phyloP scores from a whole-genome alignment of 2,888 invertebrate genomes.

The Euphydryas editha region DNA sequence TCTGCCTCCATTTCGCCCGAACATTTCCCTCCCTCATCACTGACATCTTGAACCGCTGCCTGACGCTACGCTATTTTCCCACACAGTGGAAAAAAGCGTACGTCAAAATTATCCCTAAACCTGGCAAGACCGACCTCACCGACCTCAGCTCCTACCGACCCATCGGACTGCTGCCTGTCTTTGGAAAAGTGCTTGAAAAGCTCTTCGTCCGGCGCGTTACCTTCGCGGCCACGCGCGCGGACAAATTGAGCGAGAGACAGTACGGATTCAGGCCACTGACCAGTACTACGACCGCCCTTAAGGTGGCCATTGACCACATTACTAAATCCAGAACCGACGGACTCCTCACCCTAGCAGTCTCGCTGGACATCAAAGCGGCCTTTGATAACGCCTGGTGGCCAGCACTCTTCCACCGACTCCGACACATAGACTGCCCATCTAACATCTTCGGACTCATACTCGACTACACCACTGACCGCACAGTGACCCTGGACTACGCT shows the following conservation, averaged over 20 bases:
- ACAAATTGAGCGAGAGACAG: not conserved
- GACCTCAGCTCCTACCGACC: too few species aligned
- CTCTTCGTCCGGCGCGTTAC: slow-evolving; percentile 7
- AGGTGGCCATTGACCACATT: too few species aligned
- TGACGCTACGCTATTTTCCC: slow-evolving; percentile 34
- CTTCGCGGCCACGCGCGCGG: not conserved
- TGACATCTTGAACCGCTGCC: slow-evolving; percentile 13
- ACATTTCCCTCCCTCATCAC: not conserved
- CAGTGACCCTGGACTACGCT: slow-evolving; percentile 30
- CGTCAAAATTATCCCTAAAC: slow-evolving; percentile 36
- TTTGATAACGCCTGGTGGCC: too few species aligned
- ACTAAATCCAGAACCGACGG: too few species aligned
- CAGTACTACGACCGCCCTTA: too few species aligned
- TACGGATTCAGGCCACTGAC: slow-evolving; percentile 13
- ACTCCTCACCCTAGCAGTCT: too few species aligned
- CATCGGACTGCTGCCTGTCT: too few species aligned
- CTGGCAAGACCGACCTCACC: too few species aligned
- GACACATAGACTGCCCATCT: slow-evolving; percentile 31
- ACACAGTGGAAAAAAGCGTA: slow-evolving; percentile 36
- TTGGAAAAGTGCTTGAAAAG: too few species aligned
- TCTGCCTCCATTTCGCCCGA: slow-evolving; percentile 20
- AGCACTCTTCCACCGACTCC: slow-evolving; percentile 25
- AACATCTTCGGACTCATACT: slow-evolving; percentile 40
- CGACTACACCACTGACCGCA: slow-evolving; percentile 35
- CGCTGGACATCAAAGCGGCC: too few species aligned